Percentiles rank a stretch among this genome's conserved stretches.
Conservation (phyloP, 2,113 vertebrate species). For the Dascyllus trimaculatus region DNA sequence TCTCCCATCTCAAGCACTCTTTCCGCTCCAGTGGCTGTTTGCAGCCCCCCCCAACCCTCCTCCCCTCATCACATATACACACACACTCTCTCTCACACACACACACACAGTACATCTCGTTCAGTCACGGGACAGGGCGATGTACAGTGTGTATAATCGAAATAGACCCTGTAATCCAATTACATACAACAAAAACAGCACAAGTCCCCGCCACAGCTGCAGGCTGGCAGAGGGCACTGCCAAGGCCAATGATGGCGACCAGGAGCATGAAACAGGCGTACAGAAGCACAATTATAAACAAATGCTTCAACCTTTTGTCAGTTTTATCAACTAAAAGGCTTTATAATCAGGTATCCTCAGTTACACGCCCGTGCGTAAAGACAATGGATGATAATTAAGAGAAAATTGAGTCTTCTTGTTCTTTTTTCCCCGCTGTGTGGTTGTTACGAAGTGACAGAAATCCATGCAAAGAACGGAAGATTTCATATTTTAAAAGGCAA, state of each 20-base stretch:
- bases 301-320: not conserved
- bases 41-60: conserved; percentile 68
- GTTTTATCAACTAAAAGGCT: conserved; percentile 3
- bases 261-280: conserved; percentile 22
- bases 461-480: not conserved
- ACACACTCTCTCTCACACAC: conserved; percentile 34
- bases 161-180: conserved; percentile 82
- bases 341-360: not conserved
- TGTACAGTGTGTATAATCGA: conserved; percentile 77
- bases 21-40: conserved; percentile 82
- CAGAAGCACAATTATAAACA: not conserved
- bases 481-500: conserved; percentile 8
- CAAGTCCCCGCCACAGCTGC: conserved; percentile 67
- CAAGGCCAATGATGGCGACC: conserved; percentile 71
- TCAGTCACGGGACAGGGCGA: conserved; percentile 77
- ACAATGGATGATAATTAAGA: not conserved
- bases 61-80: conserved; percentile 40
- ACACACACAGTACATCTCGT: conserved; percentile 59
- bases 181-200: conserved; percentile 77
- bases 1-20: conserved; percentile 82
- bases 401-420: not conserved
- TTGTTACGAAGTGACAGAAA: not conserved
- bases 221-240: conserved; percentile 75
- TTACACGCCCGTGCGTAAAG: not conserved
- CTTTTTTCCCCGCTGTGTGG: not conserved